Conservation (phyloP, 1,140 invertebrate genomes). For the Monomorium pharaonis region DNA sequence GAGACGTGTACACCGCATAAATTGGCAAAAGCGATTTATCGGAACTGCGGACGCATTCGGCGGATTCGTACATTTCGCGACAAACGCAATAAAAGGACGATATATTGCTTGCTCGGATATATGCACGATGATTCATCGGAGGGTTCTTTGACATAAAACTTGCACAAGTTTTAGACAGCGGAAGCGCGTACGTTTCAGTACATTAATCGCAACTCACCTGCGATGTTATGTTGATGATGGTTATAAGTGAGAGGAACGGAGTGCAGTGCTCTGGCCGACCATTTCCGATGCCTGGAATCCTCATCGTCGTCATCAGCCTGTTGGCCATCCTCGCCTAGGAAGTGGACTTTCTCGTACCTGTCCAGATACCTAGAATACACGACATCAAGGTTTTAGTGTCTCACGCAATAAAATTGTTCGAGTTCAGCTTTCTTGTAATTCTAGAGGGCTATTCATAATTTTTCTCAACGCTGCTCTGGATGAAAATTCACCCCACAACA, state of each 20-base stretch:
- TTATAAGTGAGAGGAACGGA: slow-evolving; percentile 93
- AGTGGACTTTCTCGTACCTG: slow-evolving; percentile 94
- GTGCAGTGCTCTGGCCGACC: slow-evolving; percentile 89
- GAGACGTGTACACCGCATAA: slow-evolving; percentile 18
- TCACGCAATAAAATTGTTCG: background rate
- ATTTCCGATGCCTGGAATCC: slow-evolving; percentile 89
- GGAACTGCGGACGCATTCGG: background rate
- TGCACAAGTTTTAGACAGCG: background rate
- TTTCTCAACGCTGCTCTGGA: no score
- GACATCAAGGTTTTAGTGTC: background rate
- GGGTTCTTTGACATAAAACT: background rate
- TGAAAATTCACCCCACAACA: no score
- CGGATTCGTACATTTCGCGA: background rate
- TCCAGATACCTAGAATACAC: slow-evolving; percentile 90
- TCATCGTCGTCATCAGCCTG: slow-evolving; percentile 91
- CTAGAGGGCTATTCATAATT: no score
- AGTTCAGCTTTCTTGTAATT: background rate
- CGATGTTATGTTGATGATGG: slow-evolving; percentile 92
- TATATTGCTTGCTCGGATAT: background rate
- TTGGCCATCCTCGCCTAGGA: slow-evolving; percentile 93
- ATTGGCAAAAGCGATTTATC: slow-evolving; percentile 62
- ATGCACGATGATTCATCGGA: background rate
- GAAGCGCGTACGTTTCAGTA: no score
- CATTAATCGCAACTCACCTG: slow-evolving; percentile 85
- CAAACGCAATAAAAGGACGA: background rate